Evolutionary conservation across 2,797 vertebrate species (phyloP), one percentile per base, ranked within the genome.

Genomic region (Lindbergichthys nudifrons): DNA sequence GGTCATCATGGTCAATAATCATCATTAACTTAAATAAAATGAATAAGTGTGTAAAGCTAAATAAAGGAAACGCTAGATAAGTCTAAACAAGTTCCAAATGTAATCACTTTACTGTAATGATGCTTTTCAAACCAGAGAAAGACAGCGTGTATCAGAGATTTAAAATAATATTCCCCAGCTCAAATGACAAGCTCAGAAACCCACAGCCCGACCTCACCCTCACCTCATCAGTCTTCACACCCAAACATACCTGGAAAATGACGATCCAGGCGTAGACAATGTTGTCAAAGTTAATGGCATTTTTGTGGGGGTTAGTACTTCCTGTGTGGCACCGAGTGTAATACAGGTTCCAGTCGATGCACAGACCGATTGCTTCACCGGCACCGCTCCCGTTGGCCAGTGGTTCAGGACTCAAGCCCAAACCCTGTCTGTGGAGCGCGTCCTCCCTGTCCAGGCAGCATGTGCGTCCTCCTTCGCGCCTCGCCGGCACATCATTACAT

Each of bases 181-280:
- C 32, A 36, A 16, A 9, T 30, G 46, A n/a, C 30, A 56, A 8
- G 9, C 26, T 39, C 3, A 18, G 13, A 2, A 48, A 10, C 8
- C 5, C 8, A 52, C 3, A 23, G 15, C 10, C 32, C 32, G 8
- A 12, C 1, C 5, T 15, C 30, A 47, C 46, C 2, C 19, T 19
- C 3, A 51, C 4, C 7, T 52, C 42, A 47, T 8, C 14, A 26
- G 2, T 18, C 21, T 43, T 47, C 18, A 50, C 30, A 39, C 45
- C 46, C 4, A n/a, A 30, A 48, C 67, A 0, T 62, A 93, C 92
- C 90, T 93, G 92, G 72, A 99, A 99, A 87, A 99, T 99, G 23
- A 99, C 98, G 2, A 99, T 99, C 98, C 98, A 99, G 75, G 98
- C 98, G 1, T 99, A 98, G 21, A 97, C 98, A 0, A 99, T 99